A percentile compares a stretch with the other conserved stretches of the same genome.
These are phyloP conservation scores for Anoplius nigerrimus DNA, from an alignment of 2,888 invertebrate species.

Conservation along the genomic window DNA sequence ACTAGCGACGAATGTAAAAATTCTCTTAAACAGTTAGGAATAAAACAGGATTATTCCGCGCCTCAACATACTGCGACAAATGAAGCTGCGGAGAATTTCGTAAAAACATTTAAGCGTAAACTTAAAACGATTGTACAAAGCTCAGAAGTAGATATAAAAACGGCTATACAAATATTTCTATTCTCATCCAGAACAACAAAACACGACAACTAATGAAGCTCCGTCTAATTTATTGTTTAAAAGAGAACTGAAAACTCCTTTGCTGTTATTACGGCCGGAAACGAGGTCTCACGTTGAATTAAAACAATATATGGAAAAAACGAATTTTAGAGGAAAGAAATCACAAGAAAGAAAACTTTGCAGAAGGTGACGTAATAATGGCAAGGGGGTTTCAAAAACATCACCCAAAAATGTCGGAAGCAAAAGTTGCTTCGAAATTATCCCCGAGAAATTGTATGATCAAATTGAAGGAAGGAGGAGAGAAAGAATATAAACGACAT, in stretches of 20 bases:
- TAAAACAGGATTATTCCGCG: slow-evolving; percentile 39
- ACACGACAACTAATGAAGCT: slow-evolving; percentile 33
- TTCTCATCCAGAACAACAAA: slow-evolving; percentile 35
- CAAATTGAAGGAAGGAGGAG: slow-evolving; percentile 6
- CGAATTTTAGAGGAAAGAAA: slow-evolving; percentile 12
- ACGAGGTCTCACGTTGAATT: slow-evolving; percentile 27
- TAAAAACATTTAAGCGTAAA: slow-evolving; percentile 31
- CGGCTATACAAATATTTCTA: slow-evolving; percentile 33
- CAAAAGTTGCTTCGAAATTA: neutral
- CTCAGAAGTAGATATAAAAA: slow-evolving; percentile 26
- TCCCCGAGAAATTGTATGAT: slow-evolving; percentile 9
- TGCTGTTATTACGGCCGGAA: too few species aligned
- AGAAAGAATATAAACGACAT: slow-evolving; percentile 13
- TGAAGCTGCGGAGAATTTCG: slow-evolving; percentile 40
- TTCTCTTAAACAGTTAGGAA: slow-evolving; percentile 16
- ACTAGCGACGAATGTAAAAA: slow-evolving; percentile 5
- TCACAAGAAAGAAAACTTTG: slow-evolving; percentile 10
- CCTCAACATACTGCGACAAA: slow-evolving; percentile 46
- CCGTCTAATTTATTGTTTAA: slow-evolving; percentile 37
- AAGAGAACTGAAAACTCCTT: slow-evolving; percentile 32
- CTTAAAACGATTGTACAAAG: slow-evolving; percentile 30
- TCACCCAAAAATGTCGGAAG: slow-evolving; percentile 5
- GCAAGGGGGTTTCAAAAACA: slow-evolving; percentile 12
- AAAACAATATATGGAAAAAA: slow-evolving; percentile 22
- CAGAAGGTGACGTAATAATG: slow-evolving; percentile 23